Evolutionary conservation across 2,888 invertebrate genomes (phyloP), one percentile per base, ranked within the genome.

Genomic region (Thalpophila matura): DNA sequence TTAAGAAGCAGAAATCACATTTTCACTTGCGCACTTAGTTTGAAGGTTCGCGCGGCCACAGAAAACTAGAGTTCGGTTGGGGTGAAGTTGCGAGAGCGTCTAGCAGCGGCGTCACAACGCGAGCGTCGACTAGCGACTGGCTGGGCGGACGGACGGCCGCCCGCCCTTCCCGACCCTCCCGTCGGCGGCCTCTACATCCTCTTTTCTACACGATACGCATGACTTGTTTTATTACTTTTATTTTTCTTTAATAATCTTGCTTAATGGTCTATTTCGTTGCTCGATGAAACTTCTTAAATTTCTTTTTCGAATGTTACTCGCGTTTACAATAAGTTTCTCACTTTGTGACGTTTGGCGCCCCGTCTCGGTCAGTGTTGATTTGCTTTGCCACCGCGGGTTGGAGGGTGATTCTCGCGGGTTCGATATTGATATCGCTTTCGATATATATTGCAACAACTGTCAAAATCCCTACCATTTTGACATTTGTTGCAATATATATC

Each of bases 191-290:
- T 81, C 80, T 72, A 80, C 80, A 85, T 85, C 82, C 85, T 86
- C 86, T 86, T 83, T 85, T 84, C 82, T 85, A 86, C 87, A 87
- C 83, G 87, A 86, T 89, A 88, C 88, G 88, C 87, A 91, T 90
- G 89, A 89, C 89, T 92, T 89, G 85, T 91, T 92, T 92, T 90
- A 92, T 91, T 91, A 89, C 90, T 91, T 91, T 91, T 92, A 91
- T 92, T 91, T 92, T 92, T 92, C 90, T 92, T 92, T 91, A 92
- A 92, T 92, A 91, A 91, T 91, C 89, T 88, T 90, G 88, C 90
- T 88, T 90, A 90, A 91, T 91, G 89, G 89, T 89, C 87, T 91
- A 91, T 91, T 91, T 89, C 87, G 85, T 89, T 83, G 85, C 84
- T 88, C 85, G 82, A 87, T 86, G 88, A 86, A 90, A 91, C 86